Conservation (phyloP, 2,797 vertebrate species). For the Microchirus variegatus region DNA sequence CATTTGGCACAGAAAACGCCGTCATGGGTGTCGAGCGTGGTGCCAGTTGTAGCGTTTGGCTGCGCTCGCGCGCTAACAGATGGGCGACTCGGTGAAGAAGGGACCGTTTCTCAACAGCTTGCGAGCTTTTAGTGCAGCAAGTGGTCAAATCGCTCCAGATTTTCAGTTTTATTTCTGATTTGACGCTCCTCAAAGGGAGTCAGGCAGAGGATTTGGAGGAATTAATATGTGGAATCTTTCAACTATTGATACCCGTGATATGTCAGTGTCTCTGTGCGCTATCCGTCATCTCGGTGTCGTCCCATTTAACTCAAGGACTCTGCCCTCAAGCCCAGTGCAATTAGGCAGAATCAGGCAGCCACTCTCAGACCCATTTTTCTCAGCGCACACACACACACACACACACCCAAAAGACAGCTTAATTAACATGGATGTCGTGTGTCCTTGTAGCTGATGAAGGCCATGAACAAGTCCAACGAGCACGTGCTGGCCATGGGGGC, state of each 20-base stretch:
- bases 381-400: no score
- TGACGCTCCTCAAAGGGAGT: background rate
- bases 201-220: constrained; percentile 27
- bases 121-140: constrained; percentile 56
- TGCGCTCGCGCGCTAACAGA: constrained; percentile 54
- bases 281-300: constrained; percentile 47
- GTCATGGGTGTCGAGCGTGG: background rate
- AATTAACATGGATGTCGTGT: constrained; percentile 42
- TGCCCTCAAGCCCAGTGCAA: constrained; percentile 50
- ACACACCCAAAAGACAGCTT: constrained; percentile 29
- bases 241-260: constrained; percentile 18
- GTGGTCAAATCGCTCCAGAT: constrained; percentile 65
- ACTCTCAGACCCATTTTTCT: constrained; percentile 27
- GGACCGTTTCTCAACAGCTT: constrained; percentile 57
- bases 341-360: constrained; percentile 54
- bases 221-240: constrained; percentile 42
- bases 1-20: constrained; percentile 33
- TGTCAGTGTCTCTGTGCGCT: constrained; percentile 26
- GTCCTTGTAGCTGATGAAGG: constrained; percentile 94
- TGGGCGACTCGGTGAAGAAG: constrained; percentile 61
- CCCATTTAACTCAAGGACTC: constrained; percentile 15
- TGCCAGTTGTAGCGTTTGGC: constrained; percentile 64
- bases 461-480: constrained; percentile 99
- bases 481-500: constrained; percentile 96
- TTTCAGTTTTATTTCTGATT: constrained; percentile 57